Evolutionary conservation across 2,113 vertebrate species (phyloP).

Genomic region (Scalopus aquaticus): DNA sequence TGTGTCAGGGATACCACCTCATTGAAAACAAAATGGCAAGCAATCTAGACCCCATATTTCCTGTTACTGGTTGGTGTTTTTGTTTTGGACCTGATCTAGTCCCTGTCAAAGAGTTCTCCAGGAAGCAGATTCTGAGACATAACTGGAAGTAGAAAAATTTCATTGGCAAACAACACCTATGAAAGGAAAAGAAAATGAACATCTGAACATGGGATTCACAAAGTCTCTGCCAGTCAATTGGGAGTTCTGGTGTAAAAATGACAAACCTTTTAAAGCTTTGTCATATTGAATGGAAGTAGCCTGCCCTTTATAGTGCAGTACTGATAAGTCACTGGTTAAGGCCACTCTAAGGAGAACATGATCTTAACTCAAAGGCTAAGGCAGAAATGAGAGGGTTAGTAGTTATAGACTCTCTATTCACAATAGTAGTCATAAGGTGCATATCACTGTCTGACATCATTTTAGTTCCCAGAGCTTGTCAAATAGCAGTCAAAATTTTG

Average conservation of each 20-base stretch:
- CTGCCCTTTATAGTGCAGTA: background rate
- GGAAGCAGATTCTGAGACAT: background rate
- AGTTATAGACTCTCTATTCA: background rate
- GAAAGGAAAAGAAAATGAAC: background rate
- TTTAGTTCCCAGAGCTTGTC: conserved; percentile 11
- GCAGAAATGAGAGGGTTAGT: background rate
- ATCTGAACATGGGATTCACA: background rate
- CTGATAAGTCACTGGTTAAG: background rate
- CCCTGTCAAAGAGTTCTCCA: background rate
- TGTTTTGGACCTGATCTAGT: background rate
- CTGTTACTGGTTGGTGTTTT: background rate
- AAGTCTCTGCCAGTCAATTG: background rate
- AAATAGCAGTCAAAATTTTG: conserved; percentile 17
- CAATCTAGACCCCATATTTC: background rate
- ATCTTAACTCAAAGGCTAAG: background rate
- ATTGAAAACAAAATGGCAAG: background rate
- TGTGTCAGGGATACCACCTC: background rate
- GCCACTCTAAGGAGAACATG: background rate
- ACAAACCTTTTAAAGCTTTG: background rate
- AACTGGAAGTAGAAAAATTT: background rate
- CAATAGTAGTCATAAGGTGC: background rate
- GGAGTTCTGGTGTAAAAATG: background rate
- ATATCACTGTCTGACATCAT: background rate
- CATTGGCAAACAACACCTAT: background rate
- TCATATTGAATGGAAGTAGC: background rate